Percentiles rank a stretch among this genome's conserved stretches.
phyloP scores from a whole-genome alignment of 2,797 vertebrate genomes.

The Gambusia yucatana region DNA sequence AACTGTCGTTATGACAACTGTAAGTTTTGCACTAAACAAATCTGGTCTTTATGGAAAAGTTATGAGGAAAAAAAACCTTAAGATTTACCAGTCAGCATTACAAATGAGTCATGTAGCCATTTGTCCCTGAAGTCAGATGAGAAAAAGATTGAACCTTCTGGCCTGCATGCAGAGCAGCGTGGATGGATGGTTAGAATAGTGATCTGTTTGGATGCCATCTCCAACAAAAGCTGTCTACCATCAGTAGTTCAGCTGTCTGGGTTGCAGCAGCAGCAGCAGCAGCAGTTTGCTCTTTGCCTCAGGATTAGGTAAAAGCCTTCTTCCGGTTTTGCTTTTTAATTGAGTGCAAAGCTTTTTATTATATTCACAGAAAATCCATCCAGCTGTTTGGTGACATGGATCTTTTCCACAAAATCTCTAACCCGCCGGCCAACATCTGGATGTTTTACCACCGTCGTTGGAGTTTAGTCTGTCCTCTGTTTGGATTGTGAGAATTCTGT shows the following conservation, averaged over 20 bases:
- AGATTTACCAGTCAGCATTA: background rate
- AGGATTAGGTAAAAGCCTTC: background rate
- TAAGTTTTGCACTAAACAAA: background rate
- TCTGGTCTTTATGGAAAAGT: background rate
- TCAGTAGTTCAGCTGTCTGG: background rate
- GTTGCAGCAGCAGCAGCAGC: background rate
- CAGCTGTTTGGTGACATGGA: slow-evolving; percentile 41
- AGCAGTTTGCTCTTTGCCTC: background rate
- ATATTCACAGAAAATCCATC: slow-evolving; percentile 19
- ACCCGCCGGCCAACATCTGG: slow-evolving; percentile 41
- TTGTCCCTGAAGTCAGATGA: background rate
- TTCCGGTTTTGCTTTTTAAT: background rate
- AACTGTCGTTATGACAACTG: background rate
- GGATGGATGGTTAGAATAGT: background rate
- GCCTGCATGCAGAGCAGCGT: background rate
- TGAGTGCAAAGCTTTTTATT: slow-evolving; percentile 5
- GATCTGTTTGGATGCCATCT: background rate
- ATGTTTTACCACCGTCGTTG: background rate
- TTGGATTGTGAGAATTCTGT: background rate
- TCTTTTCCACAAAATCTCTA: slow-evolving; percentile 25
- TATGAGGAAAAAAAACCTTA: background rate
- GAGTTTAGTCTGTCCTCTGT: background rate
- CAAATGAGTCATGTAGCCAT: background rate
- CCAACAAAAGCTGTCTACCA: background rate
- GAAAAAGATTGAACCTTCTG: background rate